phyloP scores from a whole-genome alignment of 2,888 invertebrate species.

The Aleiodes testaceus region DNA sequence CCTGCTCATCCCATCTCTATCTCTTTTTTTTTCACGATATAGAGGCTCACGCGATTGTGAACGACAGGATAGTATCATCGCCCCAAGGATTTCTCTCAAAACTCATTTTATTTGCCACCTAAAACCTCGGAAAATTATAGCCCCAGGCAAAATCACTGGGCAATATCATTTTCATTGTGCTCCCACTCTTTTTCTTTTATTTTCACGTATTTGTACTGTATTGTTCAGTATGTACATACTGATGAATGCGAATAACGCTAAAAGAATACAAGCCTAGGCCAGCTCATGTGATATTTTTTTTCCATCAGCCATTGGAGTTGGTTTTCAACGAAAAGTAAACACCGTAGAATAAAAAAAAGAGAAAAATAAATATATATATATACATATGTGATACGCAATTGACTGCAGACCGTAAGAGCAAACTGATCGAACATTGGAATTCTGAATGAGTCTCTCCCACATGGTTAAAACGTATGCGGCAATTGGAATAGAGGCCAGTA shows the following conservation, averaged over 20 bases:
- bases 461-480: conserved; percentile 11
- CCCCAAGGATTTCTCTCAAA: conserved; percentile 33
- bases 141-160: conserved; percentile 13
- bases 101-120: conserved; percentile 24
- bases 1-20: not conserved
- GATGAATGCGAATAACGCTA: not conserved
- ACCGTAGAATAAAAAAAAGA: not conserved
- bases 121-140: conserved; percentile 6
- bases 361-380: conserved; percentile 8
- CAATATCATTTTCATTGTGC: conserved; percentile 27
- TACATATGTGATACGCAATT: not conserved
- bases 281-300: not conserved
- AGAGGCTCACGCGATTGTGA: conserved; percentile 29
- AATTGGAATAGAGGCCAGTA: conserved; percentile 26
- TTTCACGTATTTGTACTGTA: conserved; percentile 5
- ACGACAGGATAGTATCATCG: conserved; percentile 30
- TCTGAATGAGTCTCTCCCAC: conserved; percentile 19
- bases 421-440: conserved; percentile 33
- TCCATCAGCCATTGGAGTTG: not conserved
- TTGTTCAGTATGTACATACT: conserved; percentile 4
- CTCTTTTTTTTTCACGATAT: conserved; percentile 23
- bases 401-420: conserved; percentile 13
- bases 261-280: not conserved
- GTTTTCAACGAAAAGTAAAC: conserved; percentile 1
- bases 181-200: not conserved